Percentiles rank a stretch among this genome's conserved stretches.
phyloP scores from a whole-genome alignment of 2,888 invertebrate species.

The Leptinotarsa peninsularis region DNA sequence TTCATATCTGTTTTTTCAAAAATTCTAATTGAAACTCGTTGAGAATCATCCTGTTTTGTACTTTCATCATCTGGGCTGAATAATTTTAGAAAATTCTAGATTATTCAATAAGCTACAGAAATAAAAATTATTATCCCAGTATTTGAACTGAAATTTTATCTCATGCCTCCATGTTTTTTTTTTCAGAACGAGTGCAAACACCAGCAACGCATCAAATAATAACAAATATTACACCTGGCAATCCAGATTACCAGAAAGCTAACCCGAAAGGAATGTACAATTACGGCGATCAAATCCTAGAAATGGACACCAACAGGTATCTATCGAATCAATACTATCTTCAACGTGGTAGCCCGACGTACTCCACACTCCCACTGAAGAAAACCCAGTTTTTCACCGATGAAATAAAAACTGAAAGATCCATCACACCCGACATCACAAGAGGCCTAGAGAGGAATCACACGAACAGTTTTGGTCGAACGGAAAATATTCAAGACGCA shows the following conservation, averaged over 20 bases:
- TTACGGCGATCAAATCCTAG: constrained; percentile 45
- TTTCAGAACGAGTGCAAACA: constrained; percentile 63
- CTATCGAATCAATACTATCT: constrained; percentile 52
- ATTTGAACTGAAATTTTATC: background rate
- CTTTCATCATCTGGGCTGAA: background rate
- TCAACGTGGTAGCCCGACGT: constrained; percentile 53
- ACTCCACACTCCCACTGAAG: constrained; percentile 67
- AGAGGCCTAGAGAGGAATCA: constrained; percentile 62
- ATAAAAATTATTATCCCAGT: no score
- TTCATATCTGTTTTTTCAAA: no score
- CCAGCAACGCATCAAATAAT: constrained; percentile 39
- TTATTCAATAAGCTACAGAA: no score
- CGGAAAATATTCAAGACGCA: constrained; percentile 29
- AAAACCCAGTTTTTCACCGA: constrained; percentile 64
- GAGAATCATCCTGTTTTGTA: no score
- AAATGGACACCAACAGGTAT: constrained; percentile 49
- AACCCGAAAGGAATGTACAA: constrained; percentile 52
- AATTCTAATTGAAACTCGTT: no score
- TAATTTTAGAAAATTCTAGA: background rate
- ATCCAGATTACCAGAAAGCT: constrained; percentile 44
- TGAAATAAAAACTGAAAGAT: constrained; percentile 64
- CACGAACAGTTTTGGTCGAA: constrained; percentile 37
- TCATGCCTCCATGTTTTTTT: constrained; percentile 9
- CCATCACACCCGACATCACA: constrained; percentile 70
- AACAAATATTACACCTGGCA: constrained; percentile 53